Evolutionary conservation across 2,888 invertebrate species (phyloP).

Genomic region (Tuberolachnus salignus): DNA sequence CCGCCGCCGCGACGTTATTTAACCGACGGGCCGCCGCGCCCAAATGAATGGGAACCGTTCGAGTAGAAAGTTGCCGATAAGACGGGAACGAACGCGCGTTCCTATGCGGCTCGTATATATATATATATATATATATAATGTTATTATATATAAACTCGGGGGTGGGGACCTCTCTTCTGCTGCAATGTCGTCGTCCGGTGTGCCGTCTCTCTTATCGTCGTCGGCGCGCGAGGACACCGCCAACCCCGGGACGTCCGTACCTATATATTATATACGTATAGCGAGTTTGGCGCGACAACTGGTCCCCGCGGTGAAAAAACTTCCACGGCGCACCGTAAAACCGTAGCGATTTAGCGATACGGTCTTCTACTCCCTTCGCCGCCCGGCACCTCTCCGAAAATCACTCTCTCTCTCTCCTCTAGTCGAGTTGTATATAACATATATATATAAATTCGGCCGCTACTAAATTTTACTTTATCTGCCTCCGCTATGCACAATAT

Average conservation of each 20-base stretch:
- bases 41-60: constrained; percentile 54
- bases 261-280: not conserved
- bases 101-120: not conserved
- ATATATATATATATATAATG: constrained; percentile 20
- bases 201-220: constrained; percentile 43
- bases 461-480: constrained; percentile 20
- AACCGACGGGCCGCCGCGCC: constrained; percentile 45
- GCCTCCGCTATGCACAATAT: not conserved
- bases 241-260: not conserved
- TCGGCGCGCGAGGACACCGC: constrained; percentile 11
- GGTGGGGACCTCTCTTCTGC: constrained; percentile 4
- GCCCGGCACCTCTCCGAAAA: too few species aligned
- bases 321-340: not conserved
- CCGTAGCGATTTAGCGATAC: constrained; percentile 27
- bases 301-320: constrained; percentile 40
- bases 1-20: constrained; percentile 43
- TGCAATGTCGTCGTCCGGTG: not conserved
- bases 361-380: not conserved
- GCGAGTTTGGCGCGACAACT: constrained; percentile 49
- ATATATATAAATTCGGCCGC: constrained; percentile 10
- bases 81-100: constrained; percentile 49
- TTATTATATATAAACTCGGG: not conserved
- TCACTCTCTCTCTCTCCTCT: not conserved
- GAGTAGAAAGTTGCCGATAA: constrained; percentile 56
- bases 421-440: too few species aligned